A percentile compares a stretch with the other conserved stretches of the same genome.
Conservation (phyloP, 2,888 invertebrate genomes). For the Toxonevra muliebris region DNA sequence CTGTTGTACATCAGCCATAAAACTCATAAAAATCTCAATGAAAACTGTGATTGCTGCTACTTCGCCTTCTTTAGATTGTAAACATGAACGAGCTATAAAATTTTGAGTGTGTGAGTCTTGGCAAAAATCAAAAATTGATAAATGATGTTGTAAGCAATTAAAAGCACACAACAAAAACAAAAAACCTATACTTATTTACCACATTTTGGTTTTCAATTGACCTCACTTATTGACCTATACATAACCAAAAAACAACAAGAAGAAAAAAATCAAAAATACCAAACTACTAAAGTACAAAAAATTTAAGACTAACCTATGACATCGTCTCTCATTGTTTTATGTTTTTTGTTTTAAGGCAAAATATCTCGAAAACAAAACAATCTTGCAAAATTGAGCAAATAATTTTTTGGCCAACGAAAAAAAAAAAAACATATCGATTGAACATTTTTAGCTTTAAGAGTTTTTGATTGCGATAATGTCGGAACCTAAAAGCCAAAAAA, state of each 20-base stretch:
- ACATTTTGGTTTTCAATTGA: background rate
- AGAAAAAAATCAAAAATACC: background rate
- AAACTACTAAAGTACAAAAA: background rate
- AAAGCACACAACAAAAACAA: too few species aligned
- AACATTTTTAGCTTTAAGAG: background rate
- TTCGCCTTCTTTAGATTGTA: too few species aligned
- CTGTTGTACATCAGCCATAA: background rate
- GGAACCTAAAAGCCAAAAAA: too few species aligned
- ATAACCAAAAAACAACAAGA: conserved; percentile 1
- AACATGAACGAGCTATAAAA: too few species aligned
- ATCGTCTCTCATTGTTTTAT: conserved; percentile 17
- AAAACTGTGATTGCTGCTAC: too few species aligned
- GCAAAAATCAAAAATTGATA: background rate
- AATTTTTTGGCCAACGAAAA: background rate
- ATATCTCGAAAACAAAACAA: conserved; percentile 9
- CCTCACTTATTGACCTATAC: conserved; percentile 34
- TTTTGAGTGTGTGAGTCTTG: too few species aligned
- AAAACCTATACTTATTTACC: too few species aligned
- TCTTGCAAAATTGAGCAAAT: background rate
- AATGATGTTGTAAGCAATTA: background rate
- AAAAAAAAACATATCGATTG: background rate
- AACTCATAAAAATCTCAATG: background rate
- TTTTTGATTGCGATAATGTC: background rate
- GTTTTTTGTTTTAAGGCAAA: background rate
- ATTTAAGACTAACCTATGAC: conserved; percentile 37